Conservation (phyloP, 92 coral and sea anemone species). For the Palythoa caribaeorum region DNA sequence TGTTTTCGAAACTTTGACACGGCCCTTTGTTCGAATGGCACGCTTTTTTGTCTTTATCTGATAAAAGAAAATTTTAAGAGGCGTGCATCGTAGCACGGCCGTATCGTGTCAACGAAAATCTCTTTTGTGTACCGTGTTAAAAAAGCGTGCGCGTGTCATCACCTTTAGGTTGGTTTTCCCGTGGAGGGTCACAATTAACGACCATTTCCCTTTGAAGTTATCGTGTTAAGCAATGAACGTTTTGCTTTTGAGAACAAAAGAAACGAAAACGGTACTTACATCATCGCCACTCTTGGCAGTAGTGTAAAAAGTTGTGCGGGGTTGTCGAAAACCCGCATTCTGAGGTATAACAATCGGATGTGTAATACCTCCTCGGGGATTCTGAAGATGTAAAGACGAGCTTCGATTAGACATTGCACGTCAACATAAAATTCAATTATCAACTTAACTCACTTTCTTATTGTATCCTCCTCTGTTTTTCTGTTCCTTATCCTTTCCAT, state of each 20-base stretch:
- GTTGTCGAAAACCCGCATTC: not conserved
- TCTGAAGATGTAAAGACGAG: not conserved
- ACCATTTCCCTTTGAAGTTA: too few relatives aligned
- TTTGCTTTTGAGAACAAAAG: not conserved
- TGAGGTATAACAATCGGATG: not conserved
- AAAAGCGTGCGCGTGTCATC: too few relatives aligned
- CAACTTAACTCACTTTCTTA: not conserved
- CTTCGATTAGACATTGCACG: not conserved
- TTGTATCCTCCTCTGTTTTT: not conserved
- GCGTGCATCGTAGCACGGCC: too few relatives aligned
- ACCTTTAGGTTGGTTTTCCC: too few relatives aligned
- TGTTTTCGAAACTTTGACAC: too few relatives aligned
- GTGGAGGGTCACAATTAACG: too few relatives aligned
- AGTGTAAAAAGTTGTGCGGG: not conserved
- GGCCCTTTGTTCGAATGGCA: too few relatives aligned
- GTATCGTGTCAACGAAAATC: too few relatives aligned
- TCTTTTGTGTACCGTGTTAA: too few relatives aligned
- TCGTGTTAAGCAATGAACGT: not conserved
- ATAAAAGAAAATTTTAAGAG: too few relatives aligned
- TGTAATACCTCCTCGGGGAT: not conserved
- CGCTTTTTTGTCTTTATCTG: too few relatives aligned
- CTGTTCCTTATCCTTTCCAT: not conserved
- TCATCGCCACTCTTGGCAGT: slow-evolving; percentile 18
- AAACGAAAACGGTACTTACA: slow-evolving; percentile 4
- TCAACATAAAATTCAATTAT: not conserved